phyloP scores from a whole-genome alignment of 2,888 invertebrate species.

The Digitonthophagus gazella region DNA sequence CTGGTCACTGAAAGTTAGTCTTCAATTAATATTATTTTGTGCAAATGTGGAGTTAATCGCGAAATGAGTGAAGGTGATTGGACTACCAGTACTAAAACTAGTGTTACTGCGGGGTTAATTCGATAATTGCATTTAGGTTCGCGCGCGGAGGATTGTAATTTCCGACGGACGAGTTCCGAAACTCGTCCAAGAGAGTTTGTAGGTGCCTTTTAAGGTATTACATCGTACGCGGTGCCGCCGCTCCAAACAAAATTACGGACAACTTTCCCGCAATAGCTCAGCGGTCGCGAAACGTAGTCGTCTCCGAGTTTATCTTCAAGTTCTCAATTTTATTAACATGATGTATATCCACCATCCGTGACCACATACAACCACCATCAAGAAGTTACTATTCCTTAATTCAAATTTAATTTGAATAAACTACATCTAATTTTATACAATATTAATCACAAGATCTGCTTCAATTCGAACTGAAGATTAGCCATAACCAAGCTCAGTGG shows the following conservation, averaged over 20 bases:
- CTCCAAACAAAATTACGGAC: conserved; percentile 7
- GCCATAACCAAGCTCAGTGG: no score
- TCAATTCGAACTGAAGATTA: no score
- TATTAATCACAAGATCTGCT: no score
- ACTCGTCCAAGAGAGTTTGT: background rate
- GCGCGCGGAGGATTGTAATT: background rate
- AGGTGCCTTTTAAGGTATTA: conserved; percentile 3
- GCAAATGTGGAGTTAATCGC: no score
- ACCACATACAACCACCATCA: background rate
- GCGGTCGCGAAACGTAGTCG: background rate
- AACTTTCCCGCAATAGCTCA: conserved; percentile 12
- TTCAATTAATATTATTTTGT: no score
- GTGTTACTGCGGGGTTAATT: background rate
- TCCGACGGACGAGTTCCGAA: background rate
- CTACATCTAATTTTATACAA: no score
- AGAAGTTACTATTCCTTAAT: no score
- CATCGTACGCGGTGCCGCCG: conserved; percentile 3
- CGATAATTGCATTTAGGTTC: background rate
- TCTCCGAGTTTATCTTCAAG: background rate
- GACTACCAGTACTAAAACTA: no score
- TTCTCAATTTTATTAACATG: conserved; percentile 16
- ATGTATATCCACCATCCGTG: conserved; percentile 6
- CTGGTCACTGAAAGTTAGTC: no score
- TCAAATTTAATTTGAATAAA: no score
- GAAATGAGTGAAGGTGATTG: background rate